A percentile compares a stretch with the other conserved stretches of the same genome.
Evolutionary conservation across 2,113 vertebrate species (phyloP).

Genomic region (Mastomys coucha): DNA sequence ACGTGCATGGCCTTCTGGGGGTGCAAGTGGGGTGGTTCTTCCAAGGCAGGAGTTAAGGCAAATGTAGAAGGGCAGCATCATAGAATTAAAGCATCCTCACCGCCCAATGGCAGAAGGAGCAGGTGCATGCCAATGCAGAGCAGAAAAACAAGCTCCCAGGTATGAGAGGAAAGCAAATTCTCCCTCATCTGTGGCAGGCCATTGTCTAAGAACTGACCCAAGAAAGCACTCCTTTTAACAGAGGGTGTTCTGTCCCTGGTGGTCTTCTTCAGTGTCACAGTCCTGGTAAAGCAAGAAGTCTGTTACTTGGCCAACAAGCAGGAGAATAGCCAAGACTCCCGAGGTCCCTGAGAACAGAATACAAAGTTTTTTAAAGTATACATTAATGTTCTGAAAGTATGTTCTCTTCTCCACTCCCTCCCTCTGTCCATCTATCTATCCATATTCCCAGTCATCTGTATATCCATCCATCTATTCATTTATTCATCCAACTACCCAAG

Average conservation of each 20-base stretch:
- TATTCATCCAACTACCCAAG: not conserved
- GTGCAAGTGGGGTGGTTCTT: not conserved
- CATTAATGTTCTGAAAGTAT: not conserved
- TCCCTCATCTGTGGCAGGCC: not conserved
- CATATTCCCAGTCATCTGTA: not conserved
- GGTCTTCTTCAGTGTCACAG: not conserved
- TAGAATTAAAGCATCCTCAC: not conserved
- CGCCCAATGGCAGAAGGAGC: not conserved
- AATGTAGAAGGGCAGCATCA: not conserved
- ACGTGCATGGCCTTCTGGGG: not conserved
- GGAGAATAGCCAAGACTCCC: constrained; percentile 21
- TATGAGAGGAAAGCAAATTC: not conserved
- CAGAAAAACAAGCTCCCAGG: not conserved
- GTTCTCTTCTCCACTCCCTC: not conserved
- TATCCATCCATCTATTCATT: not conserved
- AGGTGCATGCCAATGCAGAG: not conserved
- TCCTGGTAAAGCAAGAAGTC: not conserved
- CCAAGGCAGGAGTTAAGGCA: not conserved
- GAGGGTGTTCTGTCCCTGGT: not conserved
- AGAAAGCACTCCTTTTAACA: not conserved
- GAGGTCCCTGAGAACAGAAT: not conserved
- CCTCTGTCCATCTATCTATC: not conserved
- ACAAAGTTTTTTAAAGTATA: not conserved
- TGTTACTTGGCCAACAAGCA: not conserved
- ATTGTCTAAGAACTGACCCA: not conserved